A percentile compares a stretch with the other conserved stretches of the same genome.
These are phyloP conservation scores for Leptothorax acervorum DNA, from an alignment of 2,888 invertebrate species.

Conservation along the genomic window DNA sequence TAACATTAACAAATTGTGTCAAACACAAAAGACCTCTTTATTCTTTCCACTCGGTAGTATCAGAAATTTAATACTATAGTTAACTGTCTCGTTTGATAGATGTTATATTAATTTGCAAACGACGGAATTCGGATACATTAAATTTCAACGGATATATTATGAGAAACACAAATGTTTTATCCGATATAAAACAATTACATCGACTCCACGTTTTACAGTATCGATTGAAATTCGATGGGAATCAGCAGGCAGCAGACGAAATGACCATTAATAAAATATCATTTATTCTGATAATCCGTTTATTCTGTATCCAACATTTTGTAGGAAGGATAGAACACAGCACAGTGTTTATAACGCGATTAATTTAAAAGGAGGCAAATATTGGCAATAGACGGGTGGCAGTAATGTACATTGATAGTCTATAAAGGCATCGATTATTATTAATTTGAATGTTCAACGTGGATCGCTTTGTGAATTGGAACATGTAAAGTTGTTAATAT, in stretches of 20 bases:
- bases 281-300: conserved; percentile 80
- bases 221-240: conserved; percentile 56
- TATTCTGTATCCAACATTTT: conserved; percentile 66
- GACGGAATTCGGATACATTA: not conserved
- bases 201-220: not conserved
- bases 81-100: not conserved
- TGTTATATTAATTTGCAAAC: conserved; percentile 5
- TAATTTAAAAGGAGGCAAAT: conserved; percentile 7
- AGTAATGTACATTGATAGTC: conserved; percentile 18
- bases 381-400: conserved; percentile 13
- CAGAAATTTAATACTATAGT: not conserved
- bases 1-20: not conserved
- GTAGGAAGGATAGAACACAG: not conserved
- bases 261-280: conserved; percentile 79
- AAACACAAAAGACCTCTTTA: not conserved
- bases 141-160: conserved; percentile 3
- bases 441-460: conserved; percentile 32
- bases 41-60: not conserved
- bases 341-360: conserved; percentile 1
- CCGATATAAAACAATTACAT: conserved; percentile 9
- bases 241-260: conserved; percentile 64
- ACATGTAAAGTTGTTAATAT: not conserved
- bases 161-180: conserved; percentile 2
- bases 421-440: conserved; percentile 27
- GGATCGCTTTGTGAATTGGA: conserved; percentile 4